phyloP scores from a whole-genome alignment of 2,888 invertebrate genomes.

The Lacanobia oleracea region DNA sequence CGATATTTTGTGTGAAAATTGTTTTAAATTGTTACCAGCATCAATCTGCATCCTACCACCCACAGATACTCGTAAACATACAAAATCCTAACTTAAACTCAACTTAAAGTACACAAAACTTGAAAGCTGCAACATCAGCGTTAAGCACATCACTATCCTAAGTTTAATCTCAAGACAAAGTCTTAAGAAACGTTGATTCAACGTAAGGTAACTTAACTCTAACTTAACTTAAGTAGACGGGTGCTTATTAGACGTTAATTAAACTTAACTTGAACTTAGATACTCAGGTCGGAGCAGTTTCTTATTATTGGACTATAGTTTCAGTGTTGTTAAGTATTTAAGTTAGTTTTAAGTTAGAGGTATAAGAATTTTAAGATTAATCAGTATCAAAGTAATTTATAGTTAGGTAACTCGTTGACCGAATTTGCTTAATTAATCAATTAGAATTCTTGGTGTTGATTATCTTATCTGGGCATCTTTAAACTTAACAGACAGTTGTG shows the following conservation, averaged over 20 bases:
- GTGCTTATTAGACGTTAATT: conserved; percentile 56
- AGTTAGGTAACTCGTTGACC: not conserved
- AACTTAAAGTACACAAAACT: conserved; percentile 17
- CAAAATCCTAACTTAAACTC: conserved; percentile 7
- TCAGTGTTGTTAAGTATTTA: conserved; percentile 30
- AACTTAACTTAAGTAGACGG: conserved; percentile 46
- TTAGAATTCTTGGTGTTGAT: not conserved
- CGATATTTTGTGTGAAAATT: no score
- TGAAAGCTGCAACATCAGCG: conserved; percentile 28
- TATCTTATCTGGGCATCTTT: no score
- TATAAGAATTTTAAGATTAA: not conserved
- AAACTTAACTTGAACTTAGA: conserved; percentile 30
- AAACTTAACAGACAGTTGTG: no score
- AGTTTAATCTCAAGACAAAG: conserved; percentile 48
- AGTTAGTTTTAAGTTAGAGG: conserved; percentile 35
- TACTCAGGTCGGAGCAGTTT: conserved; percentile 27
- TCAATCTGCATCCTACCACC: not conserved
- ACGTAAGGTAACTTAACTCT: conserved; percentile 44
- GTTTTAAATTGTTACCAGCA: no score
- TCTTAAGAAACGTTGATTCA: conserved; percentile 38
- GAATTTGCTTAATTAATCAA: not conserved
- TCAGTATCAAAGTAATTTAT: not conserved
- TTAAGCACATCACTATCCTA: conserved; percentile 41
- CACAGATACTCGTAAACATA: not conserved
- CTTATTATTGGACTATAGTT: conserved; percentile 44